These are phyloP conservation scores for Octodonta nipae DNA, from an alignment of 2,888 invertebrate genomes.

Conservation along the genomic window DNA sequence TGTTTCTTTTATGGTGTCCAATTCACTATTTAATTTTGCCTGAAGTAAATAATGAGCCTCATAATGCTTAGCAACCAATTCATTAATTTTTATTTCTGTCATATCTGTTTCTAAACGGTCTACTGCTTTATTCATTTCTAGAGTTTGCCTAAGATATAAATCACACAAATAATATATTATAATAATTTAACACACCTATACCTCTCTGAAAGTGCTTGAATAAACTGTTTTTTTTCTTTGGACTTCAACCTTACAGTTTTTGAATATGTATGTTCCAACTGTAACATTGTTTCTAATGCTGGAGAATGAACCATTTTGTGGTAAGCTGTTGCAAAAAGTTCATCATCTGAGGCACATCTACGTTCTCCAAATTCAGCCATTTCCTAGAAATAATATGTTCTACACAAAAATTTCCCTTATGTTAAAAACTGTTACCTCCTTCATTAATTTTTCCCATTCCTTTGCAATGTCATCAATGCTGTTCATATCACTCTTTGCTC, in stretches of 20 bases:
- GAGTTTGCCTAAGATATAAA: slow-evolving; percentile 49
- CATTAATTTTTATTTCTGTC: slow-evolving; percentile 75
- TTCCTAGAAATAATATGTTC: slow-evolving; percentile 39
- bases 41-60: slow-evolving; percentile 72
- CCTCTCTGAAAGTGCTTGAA: slow-evolving; percentile 54
- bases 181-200: slow-evolving; percentile 17
- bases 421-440: slow-evolving; percentile 36
- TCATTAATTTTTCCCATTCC: slow-evolving; percentile 67
- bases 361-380: slow-evolving; percentile 73
- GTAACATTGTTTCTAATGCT: slow-evolving; percentile 74
- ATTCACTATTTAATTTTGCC: slow-evolving; percentile 71
- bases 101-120: slow-evolving; percentile 61
- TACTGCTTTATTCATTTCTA: slow-evolving; percentile 80
- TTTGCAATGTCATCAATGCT: slow-evolving; percentile 64
- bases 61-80: slow-evolving; percentile 66
- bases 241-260: slow-evolving; percentile 62
- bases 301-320: slow-evolving; percentile 52
- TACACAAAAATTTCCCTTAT: neutral
- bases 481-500: slow-evolving; percentile 47
- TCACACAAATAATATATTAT: neutral
- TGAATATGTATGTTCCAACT: slow-evolving; percentile 78
- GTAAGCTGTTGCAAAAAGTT: slow-evolving; percentile 74
- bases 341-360: slow-evolving; percentile 69
- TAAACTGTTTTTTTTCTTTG: slow-evolving; percentile 58
- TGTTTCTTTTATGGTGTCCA: slow-evolving; percentile 70